Evolutionary conservation across 2,113 vertebrate species (phyloP).

Genomic region (Laticauda colubrina): DNA sequence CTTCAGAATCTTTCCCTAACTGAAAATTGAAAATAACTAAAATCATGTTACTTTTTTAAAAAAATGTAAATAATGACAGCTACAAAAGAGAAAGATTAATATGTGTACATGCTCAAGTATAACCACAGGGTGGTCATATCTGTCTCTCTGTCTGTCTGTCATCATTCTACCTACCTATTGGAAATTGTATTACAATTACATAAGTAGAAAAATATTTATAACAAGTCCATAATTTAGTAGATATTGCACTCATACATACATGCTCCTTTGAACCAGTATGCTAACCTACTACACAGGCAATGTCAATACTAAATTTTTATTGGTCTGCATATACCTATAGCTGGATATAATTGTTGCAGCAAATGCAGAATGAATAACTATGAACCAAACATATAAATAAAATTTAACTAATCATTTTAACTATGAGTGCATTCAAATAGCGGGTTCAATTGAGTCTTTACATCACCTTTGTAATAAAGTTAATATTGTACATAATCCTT

Average conservation of each 20-base stretch:
- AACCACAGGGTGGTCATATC: background rate
- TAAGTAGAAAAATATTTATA: background rate
- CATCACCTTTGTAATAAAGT: background rate
- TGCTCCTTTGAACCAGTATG: background rate
- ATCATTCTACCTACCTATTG: background rate
- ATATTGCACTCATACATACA: background rate
- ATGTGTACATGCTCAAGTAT: background rate
- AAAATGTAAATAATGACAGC: background rate
- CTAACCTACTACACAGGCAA: background rate
- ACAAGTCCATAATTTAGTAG: background rate
- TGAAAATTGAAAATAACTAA: background rate
- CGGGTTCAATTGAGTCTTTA: background rate
- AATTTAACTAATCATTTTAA: background rate
- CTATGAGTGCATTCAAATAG: background rate
- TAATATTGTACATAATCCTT: slow-evolving; percentile 35
- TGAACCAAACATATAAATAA: background rate
- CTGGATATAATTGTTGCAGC: background rate
- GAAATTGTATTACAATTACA: background rate
- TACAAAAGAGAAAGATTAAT: background rate
- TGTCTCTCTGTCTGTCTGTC: too few relatives aligned
- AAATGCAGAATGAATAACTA: background rate
- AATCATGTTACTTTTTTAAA: background rate
- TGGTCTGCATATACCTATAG: background rate
- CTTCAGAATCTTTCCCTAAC: background rate
- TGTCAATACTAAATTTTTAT: background rate